Conservation (phyloP, 2,888 invertebrate genomes). For the Neuroscelio doddi region DNA sequence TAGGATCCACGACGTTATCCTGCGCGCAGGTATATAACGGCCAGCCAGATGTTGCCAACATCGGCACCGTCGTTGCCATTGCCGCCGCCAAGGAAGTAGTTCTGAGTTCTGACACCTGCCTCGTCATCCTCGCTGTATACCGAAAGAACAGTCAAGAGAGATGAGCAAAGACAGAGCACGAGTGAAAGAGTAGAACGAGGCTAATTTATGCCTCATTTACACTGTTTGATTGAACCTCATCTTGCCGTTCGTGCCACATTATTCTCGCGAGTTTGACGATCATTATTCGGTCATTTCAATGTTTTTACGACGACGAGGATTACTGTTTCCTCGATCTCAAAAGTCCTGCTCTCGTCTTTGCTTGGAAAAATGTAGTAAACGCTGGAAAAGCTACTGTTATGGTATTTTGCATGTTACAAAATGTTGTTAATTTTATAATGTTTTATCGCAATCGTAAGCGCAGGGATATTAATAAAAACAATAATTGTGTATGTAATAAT, state of each 20-base stretch:
- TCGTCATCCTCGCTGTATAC: constrained; percentile 57
- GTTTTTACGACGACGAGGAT: constrained; percentile 31
- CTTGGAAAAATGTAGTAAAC: neutral
- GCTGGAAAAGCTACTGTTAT: neutral
- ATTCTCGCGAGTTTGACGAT: constrained; percentile 40
- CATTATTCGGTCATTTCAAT: constrained; percentile 15
- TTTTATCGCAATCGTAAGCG: neutral
- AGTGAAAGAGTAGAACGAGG: constrained; percentile 37
- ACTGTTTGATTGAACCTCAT: constrained; percentile 51
- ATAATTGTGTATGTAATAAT: too few species aligned
- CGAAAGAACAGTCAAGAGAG: constrained; percentile 29
- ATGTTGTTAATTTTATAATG: too few species aligned
- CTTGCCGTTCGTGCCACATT: constrained; percentile 30
- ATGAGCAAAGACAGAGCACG: constrained; percentile 4
- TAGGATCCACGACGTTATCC: constrained; percentile 55
- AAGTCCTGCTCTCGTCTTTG: constrained; percentile 34
- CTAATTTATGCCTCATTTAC: constrained; percentile 57
- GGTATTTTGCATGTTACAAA: too few species aligned
- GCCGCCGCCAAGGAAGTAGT: constrained; percentile 62
- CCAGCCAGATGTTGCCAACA: constrained; percentile 60
- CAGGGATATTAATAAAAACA: too few species aligned
- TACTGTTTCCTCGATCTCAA: constrained; percentile 33
- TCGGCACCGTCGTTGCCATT: constrained; percentile 37
- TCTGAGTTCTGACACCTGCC: constrained; percentile 62
- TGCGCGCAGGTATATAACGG: constrained; percentile 57